These are phyloP conservation scores for Miniopterus natalensis DNA, from an alignment of 2,113 vertebrate species.

Conservation along the genomic window DNA sequence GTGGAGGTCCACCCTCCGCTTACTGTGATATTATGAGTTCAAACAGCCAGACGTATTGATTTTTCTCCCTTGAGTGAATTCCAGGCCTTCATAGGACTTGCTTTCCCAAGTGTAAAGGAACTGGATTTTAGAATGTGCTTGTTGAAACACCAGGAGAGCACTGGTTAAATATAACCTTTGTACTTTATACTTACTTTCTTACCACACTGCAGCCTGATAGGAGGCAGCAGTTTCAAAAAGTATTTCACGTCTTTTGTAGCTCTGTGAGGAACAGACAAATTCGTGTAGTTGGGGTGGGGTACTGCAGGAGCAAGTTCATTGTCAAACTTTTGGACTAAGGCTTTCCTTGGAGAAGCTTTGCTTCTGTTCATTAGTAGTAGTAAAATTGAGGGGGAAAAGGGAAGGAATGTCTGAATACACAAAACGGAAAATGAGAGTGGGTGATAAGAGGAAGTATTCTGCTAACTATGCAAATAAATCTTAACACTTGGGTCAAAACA, in stretches of 20 bases:
- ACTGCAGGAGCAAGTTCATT: not conserved
- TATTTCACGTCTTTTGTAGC: not conserved
- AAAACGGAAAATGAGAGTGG: not conserved
- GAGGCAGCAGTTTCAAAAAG: slow-evolving; percentile 37
- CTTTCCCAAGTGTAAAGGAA: not conserved
- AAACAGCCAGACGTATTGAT: not conserved
- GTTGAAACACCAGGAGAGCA: not conserved
- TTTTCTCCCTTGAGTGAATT: not conserved
- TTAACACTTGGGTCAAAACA: not conserved
- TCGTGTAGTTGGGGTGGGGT: not conserved
- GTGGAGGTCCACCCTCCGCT: not conserved
- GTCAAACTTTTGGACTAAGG: not conserved
- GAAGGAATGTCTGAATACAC: not conserved
- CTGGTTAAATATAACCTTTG: slow-evolving; percentile 30
- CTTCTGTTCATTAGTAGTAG: not conserved
- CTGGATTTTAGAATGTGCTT: slow-evolving; percentile 41
- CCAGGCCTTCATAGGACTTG: not conserved
- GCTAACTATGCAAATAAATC: not conserved
- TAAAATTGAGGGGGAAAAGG: not conserved
- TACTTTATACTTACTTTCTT: slow-evolving; percentile 59
- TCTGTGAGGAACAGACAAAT: not conserved
- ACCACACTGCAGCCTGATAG: slow-evolving; percentile 24
- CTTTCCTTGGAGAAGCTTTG: slow-evolving; percentile 20
- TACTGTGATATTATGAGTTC: not conserved
- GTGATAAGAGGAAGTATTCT: not conserved